Evolutionary conservation across 2,797 vertebrate species (phyloP).

Genomic region (Odontamblyopus rebecca): DNA sequence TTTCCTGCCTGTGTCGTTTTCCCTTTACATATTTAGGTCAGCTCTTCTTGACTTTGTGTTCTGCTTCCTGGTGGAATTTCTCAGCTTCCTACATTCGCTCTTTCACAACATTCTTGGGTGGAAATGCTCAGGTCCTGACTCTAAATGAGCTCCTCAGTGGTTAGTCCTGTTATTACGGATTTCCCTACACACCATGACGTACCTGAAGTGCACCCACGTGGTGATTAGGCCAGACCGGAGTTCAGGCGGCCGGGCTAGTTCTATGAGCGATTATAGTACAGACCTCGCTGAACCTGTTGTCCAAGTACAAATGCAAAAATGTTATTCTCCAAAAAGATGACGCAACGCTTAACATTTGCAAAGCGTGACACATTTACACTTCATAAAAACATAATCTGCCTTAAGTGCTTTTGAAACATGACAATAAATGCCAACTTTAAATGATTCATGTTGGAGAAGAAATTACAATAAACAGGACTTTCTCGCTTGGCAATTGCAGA

Average conservation of each 20-base stretch:
- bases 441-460: background rate
- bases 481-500: slow-evolving; percentile 15
- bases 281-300: background rate
- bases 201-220: background rate
- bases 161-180: slow-evolving; percentile 11
- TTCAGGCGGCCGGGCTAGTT: slow-evolving; percentile 42
- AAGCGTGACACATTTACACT: background rate
- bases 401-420: background rate
- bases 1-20: background rate
- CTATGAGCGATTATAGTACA: slow-evolving; percentile 40
- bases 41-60: background rate
- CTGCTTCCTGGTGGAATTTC: background rate
- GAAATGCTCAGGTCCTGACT: background rate
- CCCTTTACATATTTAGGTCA: background rate
- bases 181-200: slow-evolving; percentile 13
- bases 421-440: background rate
- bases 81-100: slow-evolving; percentile 13
- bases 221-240: slow-evolving; percentile 5
- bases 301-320: too few relatives aligned
- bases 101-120: background rate
- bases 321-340: slow-evolving; percentile 2
- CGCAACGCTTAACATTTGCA: background rate
- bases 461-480: slow-evolving; percentile 5
- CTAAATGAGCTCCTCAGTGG: background rate
- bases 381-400: background rate